Evolutionary conservation across 2,797 vertebrate species (phyloP).

Genomic region (Acanthis flammea): DNA sequence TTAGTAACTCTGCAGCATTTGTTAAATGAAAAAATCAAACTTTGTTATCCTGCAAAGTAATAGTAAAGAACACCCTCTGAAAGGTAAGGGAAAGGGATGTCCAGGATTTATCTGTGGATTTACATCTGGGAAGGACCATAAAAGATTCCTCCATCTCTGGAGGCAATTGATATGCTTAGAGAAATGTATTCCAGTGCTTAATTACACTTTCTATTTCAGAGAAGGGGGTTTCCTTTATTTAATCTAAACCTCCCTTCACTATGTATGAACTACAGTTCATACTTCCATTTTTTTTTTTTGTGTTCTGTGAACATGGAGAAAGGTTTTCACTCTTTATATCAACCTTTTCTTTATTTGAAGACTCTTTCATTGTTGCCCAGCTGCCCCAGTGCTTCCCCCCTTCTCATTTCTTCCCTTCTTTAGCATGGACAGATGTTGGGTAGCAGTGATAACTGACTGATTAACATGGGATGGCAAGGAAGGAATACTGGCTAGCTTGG

Average conservation of each 20-base stretch:
- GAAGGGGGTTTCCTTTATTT: background rate
- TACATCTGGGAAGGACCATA: background rate
- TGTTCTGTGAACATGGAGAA: background rate
- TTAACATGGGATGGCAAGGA: background rate
- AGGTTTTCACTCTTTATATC: background rate
- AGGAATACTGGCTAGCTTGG: background rate
- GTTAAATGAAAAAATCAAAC: constrained; percentile 40
- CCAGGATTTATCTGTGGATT: background rate
- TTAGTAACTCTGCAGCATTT: constrained; percentile 1
- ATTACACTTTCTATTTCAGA: background rate
- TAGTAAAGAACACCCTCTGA: background rate
- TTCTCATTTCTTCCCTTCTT: background rate
- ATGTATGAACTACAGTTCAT: background rate
- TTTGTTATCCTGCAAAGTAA: constrained; percentile 4
- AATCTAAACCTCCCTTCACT: background rate
- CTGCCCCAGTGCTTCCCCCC: background rate
- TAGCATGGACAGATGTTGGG: rapidly evolving
- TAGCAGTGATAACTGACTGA: background rate
- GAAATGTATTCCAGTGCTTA: background rate
- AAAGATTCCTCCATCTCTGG: background rate
- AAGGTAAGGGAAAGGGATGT: background rate
- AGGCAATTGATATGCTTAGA: background rate
- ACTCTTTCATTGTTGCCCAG: background rate
- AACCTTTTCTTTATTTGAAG: background rate
- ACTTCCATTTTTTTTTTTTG: background rate